Conservation (phyloP, 2,888 invertebrate genomes). For the Herminia tarsipennalis region DNA sequence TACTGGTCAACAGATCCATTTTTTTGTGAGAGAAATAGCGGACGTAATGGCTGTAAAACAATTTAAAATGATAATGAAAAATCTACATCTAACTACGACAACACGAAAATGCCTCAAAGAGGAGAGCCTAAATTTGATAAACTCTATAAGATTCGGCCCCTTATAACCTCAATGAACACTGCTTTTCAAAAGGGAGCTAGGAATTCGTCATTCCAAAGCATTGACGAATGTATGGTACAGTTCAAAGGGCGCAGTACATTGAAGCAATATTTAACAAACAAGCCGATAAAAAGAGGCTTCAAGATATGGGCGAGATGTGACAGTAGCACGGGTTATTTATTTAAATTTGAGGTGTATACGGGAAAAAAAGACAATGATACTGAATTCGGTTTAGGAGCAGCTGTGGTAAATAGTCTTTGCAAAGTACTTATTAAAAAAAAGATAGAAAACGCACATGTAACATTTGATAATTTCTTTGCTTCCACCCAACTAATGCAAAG, state of each 20-base stretch:
- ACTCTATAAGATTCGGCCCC: conserved; percentile 20
- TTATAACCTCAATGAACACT: conserved; percentile 8
- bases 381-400: conserved; percentile 23
- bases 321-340: conserved; percentile 26
- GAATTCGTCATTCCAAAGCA: conserved; percentile 14
- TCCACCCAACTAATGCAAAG: neutral
- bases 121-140: conserved; percentile 13
- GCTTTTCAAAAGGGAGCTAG: conserved; percentile 8
- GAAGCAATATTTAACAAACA: conserved; percentile 23
- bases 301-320: conserved; percentile 16
- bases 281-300: conserved; percentile 12
- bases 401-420: conserved; percentile 25
- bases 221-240: conserved; percentile 25
- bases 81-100: conserved; percentile 16
- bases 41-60: conserved; percentile 2
- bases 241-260: conserved; percentile 39
- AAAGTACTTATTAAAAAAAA: neutral
- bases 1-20: conserved; percentile 12
- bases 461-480: conserved; percentile 16
- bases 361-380: conserved; percentile 23
- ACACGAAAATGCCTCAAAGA: conserved; percentile 3
- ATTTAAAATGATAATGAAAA: conserved; percentile 10
- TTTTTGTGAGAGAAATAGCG: conserved; percentile 5
- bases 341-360: conserved; percentile 30
- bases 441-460: conserved; percentile 4